These are phyloP conservation scores for Xestoiulus laeticollis DNA, from an alignment of 2,888 invertebrate genomes.

Conservation along the genomic window DNA sequence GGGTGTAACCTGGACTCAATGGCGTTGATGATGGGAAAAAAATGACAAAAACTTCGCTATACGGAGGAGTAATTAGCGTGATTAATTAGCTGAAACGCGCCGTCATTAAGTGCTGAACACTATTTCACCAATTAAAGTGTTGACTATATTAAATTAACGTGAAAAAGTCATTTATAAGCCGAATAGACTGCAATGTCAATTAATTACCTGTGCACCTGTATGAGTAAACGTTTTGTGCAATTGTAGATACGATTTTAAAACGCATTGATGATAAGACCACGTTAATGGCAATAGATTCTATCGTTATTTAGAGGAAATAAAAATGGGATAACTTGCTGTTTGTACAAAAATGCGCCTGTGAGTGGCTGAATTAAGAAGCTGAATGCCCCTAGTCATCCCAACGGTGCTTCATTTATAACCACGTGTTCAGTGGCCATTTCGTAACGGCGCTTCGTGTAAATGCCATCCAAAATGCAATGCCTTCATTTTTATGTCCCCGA, in stretches of 20 bases:
- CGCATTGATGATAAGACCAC: background rate
- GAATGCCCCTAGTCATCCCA: too few relatives aligned
- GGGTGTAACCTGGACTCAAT: constrained; percentile 21
- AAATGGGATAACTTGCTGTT: too few relatives aligned
- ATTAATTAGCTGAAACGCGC: constrained; percentile 32
- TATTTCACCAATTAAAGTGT: constrained; percentile 21
- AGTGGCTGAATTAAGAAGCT: too few relatives aligned
- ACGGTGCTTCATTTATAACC: too few relatives aligned
- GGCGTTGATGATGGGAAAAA: background rate
- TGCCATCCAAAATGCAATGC: too few relatives aligned
- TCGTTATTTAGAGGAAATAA: too few relatives aligned
- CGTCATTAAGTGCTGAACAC: constrained; percentile 14
- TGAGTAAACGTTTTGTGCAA: background rate
- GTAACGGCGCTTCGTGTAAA: too few relatives aligned
- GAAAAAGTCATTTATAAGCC: constrained; percentile 2
- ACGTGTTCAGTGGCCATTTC: too few relatives aligned
- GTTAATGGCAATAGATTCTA: too few relatives aligned
- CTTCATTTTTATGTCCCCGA: too few relatives aligned
- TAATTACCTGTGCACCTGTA: background rate
- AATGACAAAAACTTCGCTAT: background rate
- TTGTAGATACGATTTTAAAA: background rate
- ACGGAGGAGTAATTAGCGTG: constrained; percentile 30
- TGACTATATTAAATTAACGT: background rate
- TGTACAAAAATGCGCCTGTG: too few relatives aligned
- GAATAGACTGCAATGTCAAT: background rate